Evolutionary conservation across 2,888 invertebrate species (phyloP).

Genomic region (Antheraea yamamai): DNA sequence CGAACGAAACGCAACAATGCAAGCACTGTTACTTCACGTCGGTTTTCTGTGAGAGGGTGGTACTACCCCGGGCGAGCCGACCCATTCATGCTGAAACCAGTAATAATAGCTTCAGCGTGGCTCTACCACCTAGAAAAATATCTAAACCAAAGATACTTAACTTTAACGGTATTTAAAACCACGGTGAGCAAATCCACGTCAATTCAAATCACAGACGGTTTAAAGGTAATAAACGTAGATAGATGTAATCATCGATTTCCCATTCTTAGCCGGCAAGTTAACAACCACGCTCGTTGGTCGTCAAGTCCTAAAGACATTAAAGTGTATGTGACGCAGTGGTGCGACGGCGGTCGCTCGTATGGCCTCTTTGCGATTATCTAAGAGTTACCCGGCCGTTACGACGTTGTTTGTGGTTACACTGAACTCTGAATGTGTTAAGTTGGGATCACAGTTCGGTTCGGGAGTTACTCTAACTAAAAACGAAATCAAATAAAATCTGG

Average conservation of each 20-base stretch:
- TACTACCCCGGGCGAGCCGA: no score
- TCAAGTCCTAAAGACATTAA: constrained; percentile 68
- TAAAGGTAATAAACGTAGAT: constrained; percentile 2
- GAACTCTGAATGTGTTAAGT: constrained; percentile 47
- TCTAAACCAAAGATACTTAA: no score
- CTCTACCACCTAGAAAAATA: no score
- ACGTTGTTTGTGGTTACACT: constrained; percentile 70
- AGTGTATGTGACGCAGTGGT: constrained; percentile 50
- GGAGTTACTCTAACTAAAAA: neutral
- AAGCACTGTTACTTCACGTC: no score
- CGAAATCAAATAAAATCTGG: neutral
- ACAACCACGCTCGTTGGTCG: constrained; percentile 47
- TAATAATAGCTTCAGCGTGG: no score
- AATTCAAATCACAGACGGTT: neutral
- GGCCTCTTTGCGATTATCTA: constrained; percentile 71
- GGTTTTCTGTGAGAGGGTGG: no score
- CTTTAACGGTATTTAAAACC: no score
- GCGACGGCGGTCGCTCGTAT: constrained; percentile 49
- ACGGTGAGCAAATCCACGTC: neutral
- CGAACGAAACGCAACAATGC: no score
- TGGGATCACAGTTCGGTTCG: constrained; percentile 37
- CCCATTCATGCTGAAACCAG: no score
- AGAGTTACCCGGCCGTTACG: constrained; percentile 73
- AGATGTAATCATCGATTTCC: constrained; percentile 53
- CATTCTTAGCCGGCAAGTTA: constrained; percentile 57